Base-by-base conservation (phyloP, 2,888 invertebrate genomes). In the Aphidoletes aphidimyza region DNA sequence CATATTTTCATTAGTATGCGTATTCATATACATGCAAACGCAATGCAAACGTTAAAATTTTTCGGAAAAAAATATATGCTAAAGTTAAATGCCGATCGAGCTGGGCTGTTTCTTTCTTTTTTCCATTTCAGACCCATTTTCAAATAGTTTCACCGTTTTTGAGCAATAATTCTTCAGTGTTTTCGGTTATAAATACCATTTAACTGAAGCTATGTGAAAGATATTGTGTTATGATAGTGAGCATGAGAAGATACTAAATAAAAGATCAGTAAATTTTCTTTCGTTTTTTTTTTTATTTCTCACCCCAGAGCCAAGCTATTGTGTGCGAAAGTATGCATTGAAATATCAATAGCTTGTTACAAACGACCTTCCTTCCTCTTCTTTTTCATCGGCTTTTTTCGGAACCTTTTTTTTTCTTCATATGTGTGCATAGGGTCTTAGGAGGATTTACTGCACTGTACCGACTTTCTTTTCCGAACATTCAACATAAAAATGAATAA, bases 1-100 rank as follows among this genome's bases (percentile, higher is more conserved):
- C 69, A 69, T 69, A 69, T 30, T 69, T 54, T 69, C 34, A 69
- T 69, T 69, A 30, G 11, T 69, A 69, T 69, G 69, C 69, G 69
- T 69, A 30, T 30, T 69, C 34, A 17, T 30, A 42, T 42, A 69
- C 69, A 17, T 0, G n/a, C 9, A 69, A 69, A 30, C 34, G 5
- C 17, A 14, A 3, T 69, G 26, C n/a, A 30, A 69, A 69, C 69
- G 69, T 69, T 69, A 34, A 69, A 69, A 30, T 69, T 54, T 54
- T 17, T 47, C 2, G 47, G 22, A 30, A 69, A 69, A 69, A 69
- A 69, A 69, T 69, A 2, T 39, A 8, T 39, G 39, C 11, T 5
- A 39, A 54, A 54, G n/a, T 54, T 5, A 69, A 30, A 69, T 69
- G 14, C 30, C 30, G 11, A 30, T 6, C n/a, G 17, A 14, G 30